Percentiles rank a stretch among this genome's conserved stretches.
phyloP scores from a whole-genome alignment of 37 sponge, comb jelly and placozoan genomes.

The Ephydatia muelleri region DNA sequence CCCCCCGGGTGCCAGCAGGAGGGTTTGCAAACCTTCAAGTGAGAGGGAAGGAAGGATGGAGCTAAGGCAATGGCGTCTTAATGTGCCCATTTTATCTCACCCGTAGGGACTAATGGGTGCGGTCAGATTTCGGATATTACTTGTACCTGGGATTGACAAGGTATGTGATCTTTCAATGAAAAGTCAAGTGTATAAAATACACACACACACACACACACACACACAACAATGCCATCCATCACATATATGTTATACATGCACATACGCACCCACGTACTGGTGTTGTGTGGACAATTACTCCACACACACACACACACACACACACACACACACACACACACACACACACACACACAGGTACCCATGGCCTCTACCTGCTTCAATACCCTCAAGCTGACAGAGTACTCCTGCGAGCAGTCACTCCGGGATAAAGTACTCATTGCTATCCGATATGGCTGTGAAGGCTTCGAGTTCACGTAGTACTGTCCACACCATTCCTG shows the following conservation, averaged over 20 bases:
- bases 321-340: neutral
- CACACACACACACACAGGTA: conserved; percentile 13
- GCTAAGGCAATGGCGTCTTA: neutral
- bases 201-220: neutral
- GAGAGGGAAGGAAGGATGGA: no score
- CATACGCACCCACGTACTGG: neutral
- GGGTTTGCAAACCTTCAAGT: conserved; percentile 65
- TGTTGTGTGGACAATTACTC: conserved; percentile 25
- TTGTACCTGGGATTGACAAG: neutral
- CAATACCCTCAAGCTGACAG: conserved; percentile 43
- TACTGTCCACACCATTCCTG: neutral
- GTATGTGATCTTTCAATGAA: neutral
- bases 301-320: neutral
- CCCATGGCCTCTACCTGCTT: conserved; percentile 66
- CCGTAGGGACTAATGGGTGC: conserved; percentile 1
- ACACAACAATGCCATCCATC: neutral
- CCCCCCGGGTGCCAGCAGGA: conserved; percentile 65
- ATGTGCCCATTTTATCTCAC: neutral
- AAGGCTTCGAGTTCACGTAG: conserved; percentile 63
- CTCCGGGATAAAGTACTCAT: conserved; percentile 56
- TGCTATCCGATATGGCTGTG: conserved; percentile 67
- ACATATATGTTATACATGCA: neutral
- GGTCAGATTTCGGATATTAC: neutral
- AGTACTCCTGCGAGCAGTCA: conserved; percentile 59
- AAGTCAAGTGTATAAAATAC: neutral